phyloP scores from a whole-genome alignment of 2,113 vertebrate species.

The Amazona vittata region DNA sequence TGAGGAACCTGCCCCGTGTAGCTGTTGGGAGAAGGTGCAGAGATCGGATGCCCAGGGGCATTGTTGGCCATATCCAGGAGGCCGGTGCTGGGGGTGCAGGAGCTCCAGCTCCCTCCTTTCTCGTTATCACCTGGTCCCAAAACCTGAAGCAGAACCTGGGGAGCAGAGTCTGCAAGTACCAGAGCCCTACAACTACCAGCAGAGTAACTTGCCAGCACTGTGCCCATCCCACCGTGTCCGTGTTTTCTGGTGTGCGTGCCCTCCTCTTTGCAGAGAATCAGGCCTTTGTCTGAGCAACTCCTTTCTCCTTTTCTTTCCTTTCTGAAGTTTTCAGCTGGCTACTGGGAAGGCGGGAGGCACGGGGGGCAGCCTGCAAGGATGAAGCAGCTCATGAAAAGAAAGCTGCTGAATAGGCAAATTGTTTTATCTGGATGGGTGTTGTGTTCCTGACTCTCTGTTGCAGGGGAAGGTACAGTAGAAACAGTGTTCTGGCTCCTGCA shows the following conservation, averaged over 20 bases:
- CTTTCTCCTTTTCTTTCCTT: slow-evolving; percentile 18
- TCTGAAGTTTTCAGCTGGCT: slow-evolving; percentile 34
- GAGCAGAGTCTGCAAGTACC: background rate
- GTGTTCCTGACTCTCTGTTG: slow-evolving; percentile 1
- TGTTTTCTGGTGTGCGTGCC: slow-evolving; percentile 3
- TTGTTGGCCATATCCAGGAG: background rate
- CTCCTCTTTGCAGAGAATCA: slow-evolving; percentile 36
- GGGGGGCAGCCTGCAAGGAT: slow-evolving; percentile 32
- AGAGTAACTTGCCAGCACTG: background rate
- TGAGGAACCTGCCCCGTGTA: fast-evolving
- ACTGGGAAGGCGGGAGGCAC: background rate
- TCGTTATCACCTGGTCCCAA: fast-evolving
- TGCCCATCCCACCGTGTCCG: background rate
- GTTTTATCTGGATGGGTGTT: slow-evolving; percentile 60
- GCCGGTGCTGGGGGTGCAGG: background rate
- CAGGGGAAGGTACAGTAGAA: slow-evolving; percentile 34
- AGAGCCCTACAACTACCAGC: background rate
- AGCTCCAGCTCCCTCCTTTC: background rate
- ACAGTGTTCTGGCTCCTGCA: background rate
- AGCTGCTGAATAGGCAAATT: slow-evolving; percentile 62
- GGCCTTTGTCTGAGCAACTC: slow-evolving; percentile 58
- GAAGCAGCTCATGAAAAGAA: slow-evolving; percentile 51
- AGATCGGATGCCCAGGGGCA: background rate
- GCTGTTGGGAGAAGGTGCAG: background rate
- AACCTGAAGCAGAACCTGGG: background rate